phyloP scores from a whole-genome alignment of 2,113 vertebrate genomes.

The Poecilia latipinna region DNA sequence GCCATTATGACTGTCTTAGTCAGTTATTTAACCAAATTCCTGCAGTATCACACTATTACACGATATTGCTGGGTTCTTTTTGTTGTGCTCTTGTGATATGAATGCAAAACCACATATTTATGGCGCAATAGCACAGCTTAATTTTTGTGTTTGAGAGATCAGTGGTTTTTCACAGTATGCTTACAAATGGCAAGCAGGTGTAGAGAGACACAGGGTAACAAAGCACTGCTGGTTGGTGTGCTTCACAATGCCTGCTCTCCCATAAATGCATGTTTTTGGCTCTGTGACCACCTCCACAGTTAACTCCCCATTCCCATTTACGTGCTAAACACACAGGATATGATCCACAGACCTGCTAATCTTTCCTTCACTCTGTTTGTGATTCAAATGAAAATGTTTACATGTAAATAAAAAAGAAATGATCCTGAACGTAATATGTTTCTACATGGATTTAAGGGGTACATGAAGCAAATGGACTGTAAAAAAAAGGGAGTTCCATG shows the following conservation, averaged over 20 bases:
- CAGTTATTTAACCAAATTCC: too few species aligned
- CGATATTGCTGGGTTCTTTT: neutral
- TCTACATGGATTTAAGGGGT: neutral
- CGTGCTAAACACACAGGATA: neutral
- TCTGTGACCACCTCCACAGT: neutral
- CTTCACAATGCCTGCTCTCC: neutral
- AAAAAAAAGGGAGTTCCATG: too few species aligned
- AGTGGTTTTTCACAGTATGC: neutral
- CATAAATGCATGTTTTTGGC: neutral
- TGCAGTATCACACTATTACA: neutral
- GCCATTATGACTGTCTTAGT: neutral
- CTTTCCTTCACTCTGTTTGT: neutral
- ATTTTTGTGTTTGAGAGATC: neutral
- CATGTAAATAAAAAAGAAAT: neutral
- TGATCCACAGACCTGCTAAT: neutral
- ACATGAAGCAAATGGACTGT: neutral
- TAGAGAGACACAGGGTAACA: neutral
- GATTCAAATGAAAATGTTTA: neutral
- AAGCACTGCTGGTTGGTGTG: neutral
- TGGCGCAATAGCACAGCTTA: neutral
- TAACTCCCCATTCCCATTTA: neutral
- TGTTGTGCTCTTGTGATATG: neutral
- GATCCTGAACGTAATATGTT: neutral
- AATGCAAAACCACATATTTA: neutral
- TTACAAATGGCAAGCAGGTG: neutral